phyloP scores from a whole-genome alignment of 2,797 vertebrate genomes.

The Okamejei kenojei region DNA sequence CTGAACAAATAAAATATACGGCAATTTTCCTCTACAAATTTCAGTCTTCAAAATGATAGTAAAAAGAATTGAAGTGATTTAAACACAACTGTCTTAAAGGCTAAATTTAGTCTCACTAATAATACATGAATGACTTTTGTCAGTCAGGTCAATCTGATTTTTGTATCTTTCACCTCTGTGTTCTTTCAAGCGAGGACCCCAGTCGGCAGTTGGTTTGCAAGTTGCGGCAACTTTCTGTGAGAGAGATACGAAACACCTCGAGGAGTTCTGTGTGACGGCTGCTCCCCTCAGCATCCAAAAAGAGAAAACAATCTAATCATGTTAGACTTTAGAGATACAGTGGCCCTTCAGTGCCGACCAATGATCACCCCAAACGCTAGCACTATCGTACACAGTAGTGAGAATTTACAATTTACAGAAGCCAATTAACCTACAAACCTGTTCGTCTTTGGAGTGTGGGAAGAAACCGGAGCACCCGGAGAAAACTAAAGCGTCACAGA shows the following conservation, averaged over 20 bases:
- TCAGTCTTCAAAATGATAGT: background rate
- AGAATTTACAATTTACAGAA: no score
- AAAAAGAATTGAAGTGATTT: background rate
- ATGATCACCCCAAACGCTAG: no score
- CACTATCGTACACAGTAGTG: no score
- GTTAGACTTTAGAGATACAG: no score
- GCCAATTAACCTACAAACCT: no score
- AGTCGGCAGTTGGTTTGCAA: slow-evolving; percentile 68
- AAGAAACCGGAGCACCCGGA: no score
- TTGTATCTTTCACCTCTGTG: slow-evolving; percentile 72
- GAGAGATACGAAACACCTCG: slow-evolving; percentile 36
- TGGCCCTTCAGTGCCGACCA: no score
- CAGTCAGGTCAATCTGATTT: slow-evolving; percentile 42
- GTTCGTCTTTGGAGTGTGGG: no score
- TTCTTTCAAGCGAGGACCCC: slow-evolving; percentile 74
- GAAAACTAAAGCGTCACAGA: no score
- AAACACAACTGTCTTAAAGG: background rate
- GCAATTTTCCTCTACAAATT: background rate
- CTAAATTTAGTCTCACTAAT: background rate
- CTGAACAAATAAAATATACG: background rate
- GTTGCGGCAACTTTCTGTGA: slow-evolving; percentile 66
- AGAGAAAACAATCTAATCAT: background rate
- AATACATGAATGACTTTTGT: background rate
- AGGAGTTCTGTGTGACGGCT: slow-evolving; percentile 36
- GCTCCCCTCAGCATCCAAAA: background rate